Conservation (phyloP, 1,140 invertebrate species). For the Nasonia vitripennis region DNA sequence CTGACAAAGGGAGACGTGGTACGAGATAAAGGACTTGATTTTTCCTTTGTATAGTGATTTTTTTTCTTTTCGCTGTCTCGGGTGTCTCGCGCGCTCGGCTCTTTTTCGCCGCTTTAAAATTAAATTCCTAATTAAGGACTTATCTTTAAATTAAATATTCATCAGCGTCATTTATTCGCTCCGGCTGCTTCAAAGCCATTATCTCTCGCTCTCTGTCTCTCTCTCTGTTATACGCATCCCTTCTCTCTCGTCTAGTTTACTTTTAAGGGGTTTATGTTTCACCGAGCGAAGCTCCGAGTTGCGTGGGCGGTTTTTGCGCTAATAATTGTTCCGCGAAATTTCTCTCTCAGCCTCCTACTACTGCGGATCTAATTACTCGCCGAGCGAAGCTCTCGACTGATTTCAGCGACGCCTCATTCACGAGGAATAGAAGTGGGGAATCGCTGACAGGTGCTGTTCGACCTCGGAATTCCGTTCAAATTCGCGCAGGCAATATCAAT, state of each 20-base stretch:
- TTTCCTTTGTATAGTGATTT: too few relatives aligned
- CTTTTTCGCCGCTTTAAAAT: not conserved
- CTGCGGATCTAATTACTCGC: too few relatives aligned
- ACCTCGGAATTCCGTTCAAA: constrained; percentile 12
- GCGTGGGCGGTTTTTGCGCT: not conserved
- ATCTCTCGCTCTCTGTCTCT: too few relatives aligned
- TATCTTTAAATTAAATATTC: constrained; percentile 13
- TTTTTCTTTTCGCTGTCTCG: not conserved
- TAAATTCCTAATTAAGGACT: constrained; percentile 8
- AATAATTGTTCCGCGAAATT: not conserved
- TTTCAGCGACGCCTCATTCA: not conserved
- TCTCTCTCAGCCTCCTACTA: not conserved
- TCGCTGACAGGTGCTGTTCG: constrained; percentile 21
- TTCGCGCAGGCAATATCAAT: constrained; percentile 26
- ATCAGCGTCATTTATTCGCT: not conserved
- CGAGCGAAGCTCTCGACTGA: not conserved
- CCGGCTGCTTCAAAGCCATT: too few relatives aligned
- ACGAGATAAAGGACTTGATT: too few relatives aligned
- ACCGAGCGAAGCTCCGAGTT: not conserved
- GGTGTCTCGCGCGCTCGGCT: not conserved
- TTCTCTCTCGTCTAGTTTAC: too few relatives aligned
- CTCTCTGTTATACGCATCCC: too few relatives aligned
- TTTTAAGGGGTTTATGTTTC: not conserved
- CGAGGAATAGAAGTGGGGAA: constrained; percentile 12
- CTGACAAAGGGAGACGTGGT: not conserved